These are phyloP conservation scores for Pollenia amentaria DNA, from an alignment of 2,888 invertebrate species.

Conservation along the genomic window DNA sequence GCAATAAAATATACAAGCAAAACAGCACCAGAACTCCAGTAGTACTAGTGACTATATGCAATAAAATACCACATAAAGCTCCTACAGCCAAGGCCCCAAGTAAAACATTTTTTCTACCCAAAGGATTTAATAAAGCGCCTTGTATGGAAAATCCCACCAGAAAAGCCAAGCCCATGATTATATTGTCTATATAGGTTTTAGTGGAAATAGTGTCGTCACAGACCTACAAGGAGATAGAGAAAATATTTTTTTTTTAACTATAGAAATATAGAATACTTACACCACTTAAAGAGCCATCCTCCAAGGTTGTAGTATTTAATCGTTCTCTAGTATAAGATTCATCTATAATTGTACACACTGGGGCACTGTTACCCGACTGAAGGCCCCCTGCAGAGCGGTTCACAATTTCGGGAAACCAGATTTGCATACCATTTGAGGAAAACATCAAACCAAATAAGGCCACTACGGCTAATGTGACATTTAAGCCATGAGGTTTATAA, in stretches of 20 bases:
- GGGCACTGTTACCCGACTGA: slow-evolving; percentile 70
- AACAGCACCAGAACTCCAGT: slow-evolving; percentile 80
- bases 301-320: slow-evolving; percentile 23
- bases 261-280: slow-evolving; percentile 65
- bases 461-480: slow-evolving; percentile 78
- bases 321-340: slow-evolving; percentile 74
- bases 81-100: slow-evolving; percentile 77
- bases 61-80: slow-evolving; percentile 79
- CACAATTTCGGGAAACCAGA: slow-evolving; percentile 84
- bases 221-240: slow-evolving; percentile 72
- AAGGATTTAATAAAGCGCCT: slow-evolving; percentile 80
- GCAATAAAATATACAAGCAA: slow-evolving; percentile 80
- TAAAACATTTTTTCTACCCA: slow-evolving; percentile 81
- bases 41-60: slow-evolving; percentile 79
- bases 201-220: slow-evolving; percentile 80
- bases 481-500: slow-evolving; percentile 79
- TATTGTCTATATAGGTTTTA: slow-evolving; percentile 81
- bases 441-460: slow-evolving; percentile 80
- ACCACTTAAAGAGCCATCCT: slow-evolving; percentile 10
- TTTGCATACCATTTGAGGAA: slow-evolving; percentile 81
- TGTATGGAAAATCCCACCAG: slow-evolving; percentile 81
- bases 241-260: background rate
- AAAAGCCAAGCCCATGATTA: slow-evolving; percentile 81
- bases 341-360: slow-evolving; percentile 79
- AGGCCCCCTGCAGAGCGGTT: slow-evolving; percentile 78